Evolutionary conservation across 1,140 invertebrate species (phyloP), one percentile per base, ranked within the genome.

Genomic region (Orchestia grillus): DNA sequence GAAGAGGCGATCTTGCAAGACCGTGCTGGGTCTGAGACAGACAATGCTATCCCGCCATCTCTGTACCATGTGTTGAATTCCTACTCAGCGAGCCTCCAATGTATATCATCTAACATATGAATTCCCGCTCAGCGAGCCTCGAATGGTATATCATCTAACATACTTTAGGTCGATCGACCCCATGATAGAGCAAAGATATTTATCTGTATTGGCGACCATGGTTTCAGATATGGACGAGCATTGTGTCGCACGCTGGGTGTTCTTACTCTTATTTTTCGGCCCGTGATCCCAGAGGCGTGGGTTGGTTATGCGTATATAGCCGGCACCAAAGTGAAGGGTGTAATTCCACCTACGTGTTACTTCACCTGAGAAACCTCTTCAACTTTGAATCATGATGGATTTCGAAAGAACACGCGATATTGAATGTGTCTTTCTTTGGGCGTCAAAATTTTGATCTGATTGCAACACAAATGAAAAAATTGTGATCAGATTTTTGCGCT

Each of bases 111-210:
- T 91, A 91, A 91, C 88, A 91, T 44, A 91, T 94, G 92, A 94
- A 94, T 94, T 94, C 92, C 92, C 92, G 47, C 92, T 94, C 92
- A 94, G 92, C 92, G 92, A 44, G 43, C 40, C 92, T 94, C 41
- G 43, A 94, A 94, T 94, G 92, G 92, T 94, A 45, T 94, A 94
- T 94, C 92, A 94, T 94, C 92, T 94, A 45, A 94, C 92, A 94
- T 94, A 94, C 43, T 94, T 94, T 94, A 94, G 92, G 43, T 94
- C 92, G 43, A 94, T 94, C 92, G 92, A 47, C 92, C 92, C 92
- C 92, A 94, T 94, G 92, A 94, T 94, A 44, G 92, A 94, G 92
- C 40, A 45, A 94, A 44, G 43, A 47, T 94, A 94, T 94, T 94
- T 94, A 45, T 94, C 92, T 94, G 92, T 94, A 94, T 94, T 45